Evolutionary conservation across 2,797 vertebrate species (phyloP).

Genomic region (Urosaurus nigricauda): DNA sequence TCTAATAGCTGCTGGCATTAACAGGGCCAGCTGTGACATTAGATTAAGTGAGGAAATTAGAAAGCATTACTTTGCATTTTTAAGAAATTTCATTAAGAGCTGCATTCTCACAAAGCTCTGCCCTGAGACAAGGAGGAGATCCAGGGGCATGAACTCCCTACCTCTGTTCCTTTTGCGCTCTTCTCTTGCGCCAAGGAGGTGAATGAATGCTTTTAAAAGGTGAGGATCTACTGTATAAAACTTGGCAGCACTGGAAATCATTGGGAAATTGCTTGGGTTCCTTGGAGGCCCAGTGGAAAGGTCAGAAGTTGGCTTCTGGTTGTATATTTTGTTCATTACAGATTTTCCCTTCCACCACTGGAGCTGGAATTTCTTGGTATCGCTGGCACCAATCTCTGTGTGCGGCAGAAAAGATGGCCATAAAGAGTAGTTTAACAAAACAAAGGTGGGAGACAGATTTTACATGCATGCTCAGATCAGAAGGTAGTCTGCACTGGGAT

Average conservation of each 20-base stretch:
- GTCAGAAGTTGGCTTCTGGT: background rate
- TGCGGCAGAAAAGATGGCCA: background rate
- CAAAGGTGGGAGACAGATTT: too few species aligned
- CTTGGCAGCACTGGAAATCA: background rate
- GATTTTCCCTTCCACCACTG: background rate
- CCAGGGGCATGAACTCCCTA: background rate
- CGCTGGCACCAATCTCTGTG: background rate
- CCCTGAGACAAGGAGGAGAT: background rate
- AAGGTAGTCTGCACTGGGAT: too few species aligned
- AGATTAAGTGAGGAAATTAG: constrained; percentile 61
- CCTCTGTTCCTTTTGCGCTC: background rate
- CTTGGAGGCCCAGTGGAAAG: background rate
- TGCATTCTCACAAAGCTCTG: constrained; percentile 31
- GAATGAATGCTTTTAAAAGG: constrained; percentile 15
- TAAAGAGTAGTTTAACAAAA: too few species aligned
- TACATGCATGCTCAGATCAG: too few species aligned
- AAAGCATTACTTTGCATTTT: constrained; percentile 69
- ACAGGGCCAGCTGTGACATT: constrained; percentile 63
- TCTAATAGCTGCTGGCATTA: constrained; percentile 52
- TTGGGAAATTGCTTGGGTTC: background rate
- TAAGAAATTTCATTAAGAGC: constrained; percentile 59
- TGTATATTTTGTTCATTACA: background rate
- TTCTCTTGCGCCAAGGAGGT: background rate
- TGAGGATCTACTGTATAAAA: background rate
- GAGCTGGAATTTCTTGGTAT: background rate